Conservation (phyloP, 1,140 invertebrate species). For the Rhyacophila brunnea region DNA sequence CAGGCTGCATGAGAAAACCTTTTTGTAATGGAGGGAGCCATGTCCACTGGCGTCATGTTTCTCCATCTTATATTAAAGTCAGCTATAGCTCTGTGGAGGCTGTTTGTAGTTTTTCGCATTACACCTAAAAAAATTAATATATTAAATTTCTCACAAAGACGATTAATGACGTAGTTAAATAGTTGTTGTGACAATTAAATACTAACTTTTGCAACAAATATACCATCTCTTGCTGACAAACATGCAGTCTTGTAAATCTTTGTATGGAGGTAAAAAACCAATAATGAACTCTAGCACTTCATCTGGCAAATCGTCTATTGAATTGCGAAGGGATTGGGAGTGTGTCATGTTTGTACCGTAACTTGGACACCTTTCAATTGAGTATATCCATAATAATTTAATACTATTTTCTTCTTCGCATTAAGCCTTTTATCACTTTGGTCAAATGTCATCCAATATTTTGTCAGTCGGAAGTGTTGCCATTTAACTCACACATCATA, state of each 20-base stretch:
- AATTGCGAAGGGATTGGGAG: conserved; percentile 3
- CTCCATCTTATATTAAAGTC: conserved; percentile 71
- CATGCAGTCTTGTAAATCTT: conserved; percentile 82
- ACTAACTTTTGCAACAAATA: conserved; percentile 75
- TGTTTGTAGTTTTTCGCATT: conserved; percentile 63
- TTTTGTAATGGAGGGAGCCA: conserved; percentile 74
- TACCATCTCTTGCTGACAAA: conserved; percentile 84
- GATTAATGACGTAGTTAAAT: neutral
- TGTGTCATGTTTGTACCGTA: neutral
- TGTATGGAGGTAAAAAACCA: conserved; percentile 83
- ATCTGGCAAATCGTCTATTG: conserved; percentile 73
- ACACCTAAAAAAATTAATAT: conserved; percentile 62
- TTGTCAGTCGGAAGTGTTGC: too few relatives aligned
- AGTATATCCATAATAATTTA: too few relatives aligned
- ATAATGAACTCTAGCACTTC: conserved; percentile 92
- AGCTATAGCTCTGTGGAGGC: conserved; percentile 66
- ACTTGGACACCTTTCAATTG: too few relatives aligned
- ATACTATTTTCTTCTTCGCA: too few relatives aligned
- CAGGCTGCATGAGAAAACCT: conserved; percentile 91
- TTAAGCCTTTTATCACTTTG: too few relatives aligned
- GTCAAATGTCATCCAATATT: too few relatives aligned
- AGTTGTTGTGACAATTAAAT: conserved; percentile 8
- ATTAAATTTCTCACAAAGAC: neutral
- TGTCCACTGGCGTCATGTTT: conserved; percentile 54
- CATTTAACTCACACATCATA: too few relatives aligned